phyloP scores from a whole-genome alignment of 2,888 invertebrate species.

The Fragum whitleyi region DNA sequence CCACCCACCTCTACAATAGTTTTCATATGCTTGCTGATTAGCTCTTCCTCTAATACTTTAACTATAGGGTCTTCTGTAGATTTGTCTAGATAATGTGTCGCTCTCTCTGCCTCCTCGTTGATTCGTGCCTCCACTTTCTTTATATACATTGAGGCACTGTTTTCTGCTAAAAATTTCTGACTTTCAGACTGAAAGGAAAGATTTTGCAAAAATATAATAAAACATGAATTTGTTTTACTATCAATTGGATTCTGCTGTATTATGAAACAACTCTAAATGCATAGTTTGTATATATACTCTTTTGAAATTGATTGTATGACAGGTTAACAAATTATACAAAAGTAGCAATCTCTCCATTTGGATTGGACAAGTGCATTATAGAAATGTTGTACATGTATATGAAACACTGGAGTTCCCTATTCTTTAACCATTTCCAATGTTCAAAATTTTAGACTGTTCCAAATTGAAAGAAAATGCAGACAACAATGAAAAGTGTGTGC shows the following conservation, averaged over 20 bases:
- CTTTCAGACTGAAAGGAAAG: slow-evolving; percentile 89
- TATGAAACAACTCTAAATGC: no score
- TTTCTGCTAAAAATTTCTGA: slow-evolving; percentile 98
- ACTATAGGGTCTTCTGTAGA: slow-evolving; percentile 98
- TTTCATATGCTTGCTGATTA: slow-evolving; percentile 99
- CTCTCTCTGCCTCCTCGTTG: slow-evolving; percentile 98
- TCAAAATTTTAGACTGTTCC: no score
- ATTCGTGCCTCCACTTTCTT: slow-evolving; percentile 99
- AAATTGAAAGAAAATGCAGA: no score
- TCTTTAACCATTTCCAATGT: no score
- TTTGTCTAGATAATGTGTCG: slow-evolving; percentile 98
- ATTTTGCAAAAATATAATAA: slow-evolving; percentile 22
- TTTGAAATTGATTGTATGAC: no score
- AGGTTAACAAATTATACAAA: no score
- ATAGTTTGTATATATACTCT: no score
- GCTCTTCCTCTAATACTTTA: slow-evolving; percentile 97
- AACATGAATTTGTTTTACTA: not conserved
- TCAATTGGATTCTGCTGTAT: not conserved
- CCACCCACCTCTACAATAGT: slow-evolving; percentile 91
- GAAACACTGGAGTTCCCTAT: no score
- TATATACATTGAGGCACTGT: slow-evolving; percentile 99
- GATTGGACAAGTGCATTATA: no score
- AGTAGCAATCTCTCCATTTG: no score
- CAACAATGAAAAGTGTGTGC: no score
- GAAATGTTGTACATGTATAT: no score